Evolutionary conservation across 2,113 vertebrate species (phyloP), one percentile per base, ranked within the genome.

Genomic region (Phyllostomus hastatus): DNA sequence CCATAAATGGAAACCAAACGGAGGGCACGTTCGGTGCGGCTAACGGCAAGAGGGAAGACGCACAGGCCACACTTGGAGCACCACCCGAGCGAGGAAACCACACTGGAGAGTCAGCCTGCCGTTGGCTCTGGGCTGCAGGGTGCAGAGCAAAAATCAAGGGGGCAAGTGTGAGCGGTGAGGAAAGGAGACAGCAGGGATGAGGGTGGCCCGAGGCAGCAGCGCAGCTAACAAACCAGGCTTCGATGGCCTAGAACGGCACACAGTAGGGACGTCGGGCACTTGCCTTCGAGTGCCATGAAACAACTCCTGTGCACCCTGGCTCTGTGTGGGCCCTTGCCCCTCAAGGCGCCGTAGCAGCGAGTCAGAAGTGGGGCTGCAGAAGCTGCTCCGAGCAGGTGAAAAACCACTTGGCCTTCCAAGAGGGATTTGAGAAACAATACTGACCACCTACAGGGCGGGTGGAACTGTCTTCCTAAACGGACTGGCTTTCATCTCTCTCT

Each of bases 281-380:
- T 5, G 0, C 52, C 10, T 0, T 10, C 2, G 19, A 3, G 9
- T 2, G n/a, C 52, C 73, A 14, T 9, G 12, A 75, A 16, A 38
- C 3, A 5, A 64, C 83, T 2, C 70, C 28, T 20, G 0, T 0
- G 9, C 2, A 4, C n/a, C 1, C 0, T 12, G 48, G 46, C 19
- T 67, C 66, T 35, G 31, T 8, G 10, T 28, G 4, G 11, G 46
- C 5, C 28, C 84, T 12, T 52, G 11, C 22, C 22, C 70, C 19
- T 7, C 20, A 35, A 66, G 38, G 26, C 4, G 31, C 38, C 9
- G 3, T 28, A 0, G 5, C 17, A 11, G 0, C 41, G 41, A 19
- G 48, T 59, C 43, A 33, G 17, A 61, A 57, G 26, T 80, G 1
- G 24, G 11, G 24, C 33, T 28, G 41, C 35, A 52, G 35, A 22